Percentiles rank a stretch among this genome's conserved stretches.
Conservation (phyloP, 2,797 vertebrate genomes). For the Spatula versicolor region DNA sequence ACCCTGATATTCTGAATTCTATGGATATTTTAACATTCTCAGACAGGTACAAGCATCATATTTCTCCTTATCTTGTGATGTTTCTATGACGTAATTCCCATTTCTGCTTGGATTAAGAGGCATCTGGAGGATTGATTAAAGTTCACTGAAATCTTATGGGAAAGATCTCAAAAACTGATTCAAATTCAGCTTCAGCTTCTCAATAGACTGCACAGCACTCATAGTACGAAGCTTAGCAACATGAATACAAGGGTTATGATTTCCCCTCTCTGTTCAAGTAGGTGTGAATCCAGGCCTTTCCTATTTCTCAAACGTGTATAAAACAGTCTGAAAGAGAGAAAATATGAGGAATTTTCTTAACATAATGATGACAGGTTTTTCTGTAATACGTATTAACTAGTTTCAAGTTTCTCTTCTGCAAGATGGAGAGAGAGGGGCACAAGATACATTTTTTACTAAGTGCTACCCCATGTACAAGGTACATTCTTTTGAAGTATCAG, state of each 20-base stretch:
- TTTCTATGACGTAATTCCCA: neutral
- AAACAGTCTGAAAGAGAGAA: neutral
- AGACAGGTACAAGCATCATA: rapidly evolving
- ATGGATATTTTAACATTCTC: neutral
- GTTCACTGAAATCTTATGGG: neutral
- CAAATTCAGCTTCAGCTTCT: neutral
- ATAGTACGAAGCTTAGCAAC: neutral
- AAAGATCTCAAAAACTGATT: neutral
- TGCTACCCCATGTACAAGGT: constrained; percentile 3
- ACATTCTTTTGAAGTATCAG: constrained; percentile 43
- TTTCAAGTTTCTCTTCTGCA: neutral
- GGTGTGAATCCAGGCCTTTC: neutral
- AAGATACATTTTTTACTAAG: neutral
- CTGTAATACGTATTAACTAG: neutral
- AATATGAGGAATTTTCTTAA: neutral
- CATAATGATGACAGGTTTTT: neutral
- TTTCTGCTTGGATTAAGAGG: neutral
- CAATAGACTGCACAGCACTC: neutral
- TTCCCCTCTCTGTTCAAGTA: neutral
- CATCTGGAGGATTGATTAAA: neutral
- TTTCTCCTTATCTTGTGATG: neutral
- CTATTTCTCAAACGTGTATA: neutral
- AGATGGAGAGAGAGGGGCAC: neutral
- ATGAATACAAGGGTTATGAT: neutral
- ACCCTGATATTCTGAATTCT: neutral